These are phyloP conservation scores for Chaenocephalus aceratus DNA, from an alignment of 2,113 vertebrate species.

Conservation along the genomic window DNA sequence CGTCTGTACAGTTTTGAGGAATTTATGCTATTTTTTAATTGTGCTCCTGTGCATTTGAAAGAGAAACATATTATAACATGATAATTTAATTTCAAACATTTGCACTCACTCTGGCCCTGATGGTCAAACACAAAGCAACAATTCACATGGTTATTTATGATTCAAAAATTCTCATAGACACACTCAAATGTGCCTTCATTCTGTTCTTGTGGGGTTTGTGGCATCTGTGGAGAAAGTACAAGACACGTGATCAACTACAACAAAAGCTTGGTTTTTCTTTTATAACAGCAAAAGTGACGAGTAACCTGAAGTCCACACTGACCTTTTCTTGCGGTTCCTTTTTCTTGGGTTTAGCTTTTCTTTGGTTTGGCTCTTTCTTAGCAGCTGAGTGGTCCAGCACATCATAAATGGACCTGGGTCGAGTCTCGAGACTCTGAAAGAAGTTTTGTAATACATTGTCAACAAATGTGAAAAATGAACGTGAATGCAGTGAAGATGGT, in stretches of 20 bases:
- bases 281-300: neutral
- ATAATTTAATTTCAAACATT: too few species aligned
- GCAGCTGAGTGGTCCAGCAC: constrained; percentile 64
- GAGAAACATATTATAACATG: too few species aligned
- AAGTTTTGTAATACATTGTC: constrained; percentile 10
- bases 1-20: too few species aligned
- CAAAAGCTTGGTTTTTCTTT: neutral
- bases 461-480: constrained; percentile 17
- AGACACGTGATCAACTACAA: constrained; percentile 9
- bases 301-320: constrained; percentile 10
- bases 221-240: constrained; percentile 59
- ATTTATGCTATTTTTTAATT: too few species aligned
- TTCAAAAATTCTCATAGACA: constrained; percentile 83
- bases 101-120: too few species aligned
- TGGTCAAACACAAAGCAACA: too few species aligned
- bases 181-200: constrained; percentile 71
- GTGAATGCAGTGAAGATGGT: neutral
- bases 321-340: constrained; percentile 43
- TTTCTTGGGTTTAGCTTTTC: constrained; percentile 24
- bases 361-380: neutral
- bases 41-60: too few species aligned
- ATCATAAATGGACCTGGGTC: constrained; percentile 79
- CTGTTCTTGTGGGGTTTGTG: constrained; percentile 14
- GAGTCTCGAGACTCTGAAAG: constrained; percentile 73
- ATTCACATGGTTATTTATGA: neutral